phyloP scores from a whole-genome alignment of 2,113 vertebrate genomes.

The Cardinalis cardinalis region DNA sequence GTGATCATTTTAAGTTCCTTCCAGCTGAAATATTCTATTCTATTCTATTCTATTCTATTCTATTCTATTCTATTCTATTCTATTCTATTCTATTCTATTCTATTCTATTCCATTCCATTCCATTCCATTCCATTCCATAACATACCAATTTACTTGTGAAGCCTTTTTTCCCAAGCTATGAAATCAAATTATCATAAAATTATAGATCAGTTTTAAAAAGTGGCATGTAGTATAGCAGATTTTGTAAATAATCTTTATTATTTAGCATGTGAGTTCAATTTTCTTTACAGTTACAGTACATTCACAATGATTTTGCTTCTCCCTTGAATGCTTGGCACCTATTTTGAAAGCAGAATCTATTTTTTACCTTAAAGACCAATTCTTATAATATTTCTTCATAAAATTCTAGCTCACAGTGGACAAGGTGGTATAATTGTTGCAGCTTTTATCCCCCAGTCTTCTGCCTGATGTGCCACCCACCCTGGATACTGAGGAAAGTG shows the following conservation, averaged over 20 bases:
- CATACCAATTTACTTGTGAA: background rate
- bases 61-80: background rate
- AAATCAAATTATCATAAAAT: background rate
- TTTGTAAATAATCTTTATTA: background rate
- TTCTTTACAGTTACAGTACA: background rate
- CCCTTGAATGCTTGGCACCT: background rate
- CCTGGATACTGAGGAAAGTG: background rate
- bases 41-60: background rate
- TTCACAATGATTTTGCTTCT: background rate
- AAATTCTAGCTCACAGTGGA: background rate
- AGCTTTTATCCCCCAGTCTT: background rate
- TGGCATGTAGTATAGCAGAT: background rate
- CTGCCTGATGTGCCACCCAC: background rate
- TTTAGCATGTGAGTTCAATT: background rate
- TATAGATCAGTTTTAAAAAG: background rate
- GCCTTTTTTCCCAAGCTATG: background rate
- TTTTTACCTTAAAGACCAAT: background rate
- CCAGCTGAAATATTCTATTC: background rate
- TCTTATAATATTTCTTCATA: background rate
- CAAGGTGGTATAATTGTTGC: background rate
- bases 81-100: background rate
- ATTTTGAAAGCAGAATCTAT: background rate
- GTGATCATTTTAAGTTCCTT: background rate
- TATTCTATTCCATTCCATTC: background rate
- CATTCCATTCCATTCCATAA: background rate